These are phyloP conservation scores for Cepaea hortensis DNA, from an alignment of 2,888 invertebrate genomes.

Conservation along the genomic window DNA sequence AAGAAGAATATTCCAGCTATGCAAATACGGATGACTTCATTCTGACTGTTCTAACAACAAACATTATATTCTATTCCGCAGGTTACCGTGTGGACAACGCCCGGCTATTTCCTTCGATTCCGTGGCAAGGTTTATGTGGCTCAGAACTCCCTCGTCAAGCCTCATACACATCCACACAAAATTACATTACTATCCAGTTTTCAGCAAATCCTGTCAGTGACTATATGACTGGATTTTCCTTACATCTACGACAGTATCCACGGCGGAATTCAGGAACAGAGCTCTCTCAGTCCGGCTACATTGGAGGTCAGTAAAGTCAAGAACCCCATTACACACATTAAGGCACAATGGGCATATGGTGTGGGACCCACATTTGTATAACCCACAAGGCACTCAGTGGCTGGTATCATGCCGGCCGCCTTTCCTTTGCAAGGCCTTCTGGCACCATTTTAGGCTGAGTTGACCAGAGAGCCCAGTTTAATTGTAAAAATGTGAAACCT, in stretches of 20 bases:
- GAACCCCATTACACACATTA: neutral
- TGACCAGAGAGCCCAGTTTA: too few relatives aligned
- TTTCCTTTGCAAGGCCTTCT: too few relatives aligned
- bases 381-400: too few relatives aligned
- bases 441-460: too few relatives aligned
- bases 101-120: slow-evolving; percentile 57
- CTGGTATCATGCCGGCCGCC: too few relatives aligned
- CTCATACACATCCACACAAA: slow-evolving; percentile 57
- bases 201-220: slow-evolving; percentile 56
- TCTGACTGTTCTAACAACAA: too few relatives aligned
- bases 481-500: too few relatives aligned
- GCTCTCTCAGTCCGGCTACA: slow-evolving; percentile 57
- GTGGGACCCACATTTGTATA: too few relatives aligned
- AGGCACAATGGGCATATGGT: too few relatives aligned
- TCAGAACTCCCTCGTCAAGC: slow-evolving; percentile 51
- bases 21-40: too few relatives aligned
- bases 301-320: slow-evolving; percentile 54
- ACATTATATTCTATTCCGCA: slow-evolving; percentile 25
- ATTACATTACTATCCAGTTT: slow-evolving; percentile 62
- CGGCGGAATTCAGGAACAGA: slow-evolving; percentile 57
- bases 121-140: slow-evolving; percentile 60
- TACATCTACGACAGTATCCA: slow-evolving; percentile 56
- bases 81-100: slow-evolving; percentile 63
- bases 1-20: too few relatives aligned
- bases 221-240: slow-evolving; percentile 56